Base-by-base conservation (phyloP, 23 tunicate genomes). In the Oikopleura vanhoeffeni region DNA sequence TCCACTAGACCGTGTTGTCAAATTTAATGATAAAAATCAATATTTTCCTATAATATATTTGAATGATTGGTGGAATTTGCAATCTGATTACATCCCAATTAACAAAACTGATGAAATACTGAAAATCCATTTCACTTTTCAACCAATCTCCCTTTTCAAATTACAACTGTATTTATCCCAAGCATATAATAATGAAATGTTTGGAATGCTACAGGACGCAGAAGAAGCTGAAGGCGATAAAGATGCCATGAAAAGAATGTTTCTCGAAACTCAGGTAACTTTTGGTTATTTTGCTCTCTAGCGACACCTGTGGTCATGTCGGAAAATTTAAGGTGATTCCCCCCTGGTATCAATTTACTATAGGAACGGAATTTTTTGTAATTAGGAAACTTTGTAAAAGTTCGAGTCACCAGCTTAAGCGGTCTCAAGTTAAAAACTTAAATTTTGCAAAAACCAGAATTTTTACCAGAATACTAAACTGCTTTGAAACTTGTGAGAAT, bases 111-210 rank as follows among this genome's bases (percentile, higher is more conserved):
- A 91, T 39, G 75, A 84, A 40, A 86, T 87, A 64, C 87, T 95
- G 40, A 39, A 84, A 24, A 40, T 95, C 28, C 84, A 58, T 87
- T 40, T 95, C 13, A 88, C 90, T 0, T 85, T 89, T 57, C 99
- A 41, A 28, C 76, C 57, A 27, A 38, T 0, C 64, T 39, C 34
- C 33, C 0, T 40, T 38, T 27, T 88, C 39, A 91, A 95, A 57
- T 87, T 95, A 24, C 99, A 95, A 86, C 84, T 95, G 88, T 95
- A 90, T 76, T 83, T 85, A 28, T 93, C 98, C 0, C 98, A 93
- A 86, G 79, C 86, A 39, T 88, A 90, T 91, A 84, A 87, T 57
- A 88, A 85, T 67, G 91, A 93, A 84, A 90, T 92, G 98, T 85
- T 85, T 41, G 38, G 42, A 18, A 71, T 42, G 39, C 85, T 88